Evolutionary conservation across 2,113 vertebrate genomes (phyloP).

Genomic region (Corythaixoides concolor): DNA sequence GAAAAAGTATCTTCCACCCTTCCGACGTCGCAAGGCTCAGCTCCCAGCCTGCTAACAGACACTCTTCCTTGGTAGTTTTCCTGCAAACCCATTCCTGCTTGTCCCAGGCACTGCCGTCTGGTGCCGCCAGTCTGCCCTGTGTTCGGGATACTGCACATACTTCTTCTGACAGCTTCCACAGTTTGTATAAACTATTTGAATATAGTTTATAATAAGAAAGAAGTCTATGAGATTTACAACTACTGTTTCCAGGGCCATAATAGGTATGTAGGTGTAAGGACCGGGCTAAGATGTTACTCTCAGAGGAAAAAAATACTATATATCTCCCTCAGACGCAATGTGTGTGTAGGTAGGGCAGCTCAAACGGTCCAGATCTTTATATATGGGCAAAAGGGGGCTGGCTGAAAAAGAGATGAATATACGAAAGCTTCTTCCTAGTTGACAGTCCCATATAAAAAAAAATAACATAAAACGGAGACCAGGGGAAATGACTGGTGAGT

Average conservation of each 20-base stretch:
- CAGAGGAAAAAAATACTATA: not conserved
- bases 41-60: not conserved
- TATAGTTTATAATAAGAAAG: conserved; percentile 32
- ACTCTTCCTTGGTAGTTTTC: not conserved
- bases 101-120: not conserved
- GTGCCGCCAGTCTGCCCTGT: not conserved
- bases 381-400: not conserved
- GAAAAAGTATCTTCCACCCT: not conserved
- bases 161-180: conserved; percentile 37
- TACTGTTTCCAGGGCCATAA: conserved; percentile 62
- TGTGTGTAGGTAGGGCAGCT: not conserved
- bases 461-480: not conserved
- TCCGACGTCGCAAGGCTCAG: not conserved
- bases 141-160: conserved; percentile 4
- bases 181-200: conserved; percentile 47
- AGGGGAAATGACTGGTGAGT: not conserved
- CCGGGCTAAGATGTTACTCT: not conserved
- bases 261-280: conserved; percentile 50
- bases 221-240: conserved; percentile 42
- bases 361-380: not conserved
- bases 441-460: not conserved
- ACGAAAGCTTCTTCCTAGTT: not conserved
- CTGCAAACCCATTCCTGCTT: not conserved
- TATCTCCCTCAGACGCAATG: not conserved
- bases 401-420: not conserved